Conservation (phyloP, 2,888 invertebrate genomes). For the Melangyna quadrimaculata region DNA sequence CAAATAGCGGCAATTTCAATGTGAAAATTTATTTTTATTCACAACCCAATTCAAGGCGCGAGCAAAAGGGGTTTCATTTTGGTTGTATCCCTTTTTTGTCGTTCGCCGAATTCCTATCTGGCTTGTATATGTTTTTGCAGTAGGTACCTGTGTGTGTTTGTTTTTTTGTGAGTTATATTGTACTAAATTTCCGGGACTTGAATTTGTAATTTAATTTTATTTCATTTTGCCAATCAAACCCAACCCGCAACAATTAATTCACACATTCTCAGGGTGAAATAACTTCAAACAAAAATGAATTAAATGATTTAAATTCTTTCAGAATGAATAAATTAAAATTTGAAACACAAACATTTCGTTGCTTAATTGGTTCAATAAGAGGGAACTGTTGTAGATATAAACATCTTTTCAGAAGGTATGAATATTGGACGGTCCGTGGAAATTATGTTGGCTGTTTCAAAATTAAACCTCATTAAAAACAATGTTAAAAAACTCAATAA, state of each 20-base stretch:
- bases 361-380: not conserved
- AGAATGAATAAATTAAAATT: not conserved
- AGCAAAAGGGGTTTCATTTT: not conserved
- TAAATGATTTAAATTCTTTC: slow-evolving; percentile 12
- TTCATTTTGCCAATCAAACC: slow-evolving; percentile 38
- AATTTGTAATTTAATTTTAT: slow-evolving; percentile 31
- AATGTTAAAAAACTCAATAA: too few species aligned
- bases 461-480: too few species aligned
- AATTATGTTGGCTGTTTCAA: too few species aligned
- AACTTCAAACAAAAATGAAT: not conserved
- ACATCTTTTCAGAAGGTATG: too few species aligned
- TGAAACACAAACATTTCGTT: not conserved
- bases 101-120: not conserved
- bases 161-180: not conserved
- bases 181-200: slow-evolving; percentile 4
- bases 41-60: not conserved
- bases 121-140: too few species aligned
- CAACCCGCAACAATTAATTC: slow-evolving; percentile 15
- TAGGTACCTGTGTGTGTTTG: not conserved
- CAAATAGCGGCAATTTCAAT: not conserved
- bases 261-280: not conserved
- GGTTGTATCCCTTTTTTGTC: not conserved
- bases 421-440: too few species aligned
- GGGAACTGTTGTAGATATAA: too few species aligned
- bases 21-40: not conserved